These are phyloP conservation scores for Habropoda laboriosa DNA, from an alignment of 1,140 invertebrate genomes.

Conservation along the genomic window DNA sequence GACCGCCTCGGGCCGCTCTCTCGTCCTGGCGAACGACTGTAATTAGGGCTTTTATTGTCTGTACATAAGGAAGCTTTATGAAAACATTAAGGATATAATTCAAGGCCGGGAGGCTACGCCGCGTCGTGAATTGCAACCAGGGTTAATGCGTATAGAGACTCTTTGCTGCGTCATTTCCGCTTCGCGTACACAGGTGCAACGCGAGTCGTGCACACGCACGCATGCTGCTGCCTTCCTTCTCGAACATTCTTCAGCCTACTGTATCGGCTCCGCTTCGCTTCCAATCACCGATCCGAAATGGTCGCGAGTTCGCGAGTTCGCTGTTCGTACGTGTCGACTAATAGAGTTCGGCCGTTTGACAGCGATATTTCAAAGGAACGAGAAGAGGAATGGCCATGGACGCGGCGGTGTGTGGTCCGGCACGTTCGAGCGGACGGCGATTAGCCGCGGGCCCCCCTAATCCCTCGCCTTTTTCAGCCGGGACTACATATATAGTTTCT, in stretches of 20 bases:
- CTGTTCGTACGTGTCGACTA: conserved; percentile 46
- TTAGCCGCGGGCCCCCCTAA: conserved; percentile 69
- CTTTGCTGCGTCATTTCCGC: conserved; percentile 73
- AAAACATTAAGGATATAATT: conserved; percentile 76
- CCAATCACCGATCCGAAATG: conserved; percentile 2
- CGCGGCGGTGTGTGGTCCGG: conserved; percentile 72
- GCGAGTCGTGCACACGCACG: conserved; percentile 14
- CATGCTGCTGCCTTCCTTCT: conserved; percentile 2
- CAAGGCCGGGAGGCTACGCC: conserved; percentile 56
- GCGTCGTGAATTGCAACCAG: conserved; percentile 50
- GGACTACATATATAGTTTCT: conserved; percentile 62
- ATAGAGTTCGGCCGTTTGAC: conserved; percentile 67
- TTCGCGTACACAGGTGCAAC: conserved; percentile 45
- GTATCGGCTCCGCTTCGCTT: conserved; percentile 35
- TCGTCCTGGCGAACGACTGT: conserved; percentile 59
- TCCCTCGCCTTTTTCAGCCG: conserved; percentile 43
- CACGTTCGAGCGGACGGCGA: conserved; percentile 74
- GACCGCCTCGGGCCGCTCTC: conserved; percentile 33
- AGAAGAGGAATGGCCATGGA: conserved; percentile 51
- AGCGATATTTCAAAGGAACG: conserved; percentile 65
- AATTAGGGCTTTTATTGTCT: conserved; percentile 75
- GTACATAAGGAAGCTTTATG: conserved; percentile 73
- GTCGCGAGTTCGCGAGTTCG: not conserved
- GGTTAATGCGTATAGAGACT: conserved; percentile 46
- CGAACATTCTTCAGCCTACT: conserved; percentile 4